Evolutionary conservation across 2,797 vertebrate genomes (phyloP).

Genomic region (Champsocephalus gunnari): DNA sequence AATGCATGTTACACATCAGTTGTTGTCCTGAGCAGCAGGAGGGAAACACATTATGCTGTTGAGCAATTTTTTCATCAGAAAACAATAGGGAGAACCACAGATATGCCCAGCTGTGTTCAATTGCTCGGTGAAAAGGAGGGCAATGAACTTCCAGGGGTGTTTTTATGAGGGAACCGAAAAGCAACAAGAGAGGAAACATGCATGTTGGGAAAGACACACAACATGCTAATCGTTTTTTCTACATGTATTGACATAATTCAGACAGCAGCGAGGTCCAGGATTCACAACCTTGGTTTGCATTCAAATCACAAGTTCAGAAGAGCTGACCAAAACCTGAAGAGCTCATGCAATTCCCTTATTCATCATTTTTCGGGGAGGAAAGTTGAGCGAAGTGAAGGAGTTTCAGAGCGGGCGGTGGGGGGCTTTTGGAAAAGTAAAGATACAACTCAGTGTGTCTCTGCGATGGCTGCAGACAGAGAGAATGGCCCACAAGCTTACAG

Average conservation of each 20-base stretch:
- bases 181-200: constrained; percentile 34
- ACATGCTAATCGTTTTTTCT: constrained; percentile 17
- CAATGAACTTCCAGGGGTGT: constrained; percentile 46
- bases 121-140: constrained; percentile 37
- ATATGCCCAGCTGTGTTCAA: constrained; percentile 49
- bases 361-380: constrained; percentile 40
- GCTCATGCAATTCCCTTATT: constrained; percentile 46
- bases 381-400: constrained; percentile 35
- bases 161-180: constrained; percentile 51
- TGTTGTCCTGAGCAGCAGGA: constrained; percentile 59
- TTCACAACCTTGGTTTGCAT: constrained; percentile 34
- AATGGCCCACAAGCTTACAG: constrained; percentile 81
- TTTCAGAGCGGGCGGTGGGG: constrained; percentile 25
- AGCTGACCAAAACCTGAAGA: constrained; percentile 29
- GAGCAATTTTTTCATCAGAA: constrained; percentile 61
- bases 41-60: constrained; percentile 60
- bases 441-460: constrained; percentile 36
- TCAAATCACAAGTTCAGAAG: constrained; percentile 15
- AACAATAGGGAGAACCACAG: constrained; percentile 70
- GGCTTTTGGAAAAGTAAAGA: constrained; percentile 27
- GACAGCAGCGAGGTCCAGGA: constrained; percentile 7
- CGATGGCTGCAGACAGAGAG: constrained; percentile 64
- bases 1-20: constrained; percentile 50
- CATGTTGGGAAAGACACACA: constrained; percentile 18
- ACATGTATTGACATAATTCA: constrained; percentile 3